Conservation (phyloP, 2,113 vertebrate genomes). For the Peucedramus taeniatus region DNA sequence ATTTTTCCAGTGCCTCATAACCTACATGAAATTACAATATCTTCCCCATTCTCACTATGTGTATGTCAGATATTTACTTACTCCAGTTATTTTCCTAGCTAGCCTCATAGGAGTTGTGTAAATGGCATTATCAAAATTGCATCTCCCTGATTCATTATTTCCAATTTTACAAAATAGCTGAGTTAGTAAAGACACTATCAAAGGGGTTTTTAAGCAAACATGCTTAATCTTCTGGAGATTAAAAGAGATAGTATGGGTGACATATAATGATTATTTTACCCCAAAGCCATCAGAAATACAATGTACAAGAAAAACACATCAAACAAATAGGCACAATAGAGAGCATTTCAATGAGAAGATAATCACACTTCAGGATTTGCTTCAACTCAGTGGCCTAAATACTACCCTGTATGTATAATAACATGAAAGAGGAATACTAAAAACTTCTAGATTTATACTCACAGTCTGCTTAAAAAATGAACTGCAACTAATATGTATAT, state of each 20-base stretch:
- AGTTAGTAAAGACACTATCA: slow-evolving; percentile 57
- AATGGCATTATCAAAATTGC: slow-evolving; percentile 48
- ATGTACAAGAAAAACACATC: slow-evolving; percentile 31
- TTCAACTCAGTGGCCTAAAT: slow-evolving; percentile 7
- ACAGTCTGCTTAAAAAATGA: background rate
- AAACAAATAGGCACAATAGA: slow-evolving; percentile 62
- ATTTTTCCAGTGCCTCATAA: slow-evolving; percentile 39
- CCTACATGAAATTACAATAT: slow-evolving; percentile 46
- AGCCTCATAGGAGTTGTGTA: slow-evolving; percentile 13
- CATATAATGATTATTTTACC: slow-evolving; percentile 34
- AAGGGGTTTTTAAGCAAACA: slow-evolving; percentile 59
- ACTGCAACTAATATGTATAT: background rate
- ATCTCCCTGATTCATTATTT: slow-evolving; percentile 51
- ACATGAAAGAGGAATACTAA: background rate
- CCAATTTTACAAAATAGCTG: slow-evolving; percentile 39
- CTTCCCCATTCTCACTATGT: slow-evolving; percentile 25
- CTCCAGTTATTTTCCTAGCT: background rate
- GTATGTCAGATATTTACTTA: slow-evolving; percentile 7
- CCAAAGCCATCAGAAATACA: slow-evolving; percentile 35
- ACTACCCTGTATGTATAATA: background rate
- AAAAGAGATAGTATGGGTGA: slow-evolving; percentile 47
- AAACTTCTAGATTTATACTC: background rate
- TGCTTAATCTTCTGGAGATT: slow-evolving; percentile 62
- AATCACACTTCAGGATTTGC: slow-evolving; percentile 19
- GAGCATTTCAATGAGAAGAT: slow-evolving; percentile 44